Evolutionary conservation across 2,113 vertebrate genomes (phyloP), one percentile per base, ranked within the genome.

Genomic region (Propithecus coquereli): DNA sequence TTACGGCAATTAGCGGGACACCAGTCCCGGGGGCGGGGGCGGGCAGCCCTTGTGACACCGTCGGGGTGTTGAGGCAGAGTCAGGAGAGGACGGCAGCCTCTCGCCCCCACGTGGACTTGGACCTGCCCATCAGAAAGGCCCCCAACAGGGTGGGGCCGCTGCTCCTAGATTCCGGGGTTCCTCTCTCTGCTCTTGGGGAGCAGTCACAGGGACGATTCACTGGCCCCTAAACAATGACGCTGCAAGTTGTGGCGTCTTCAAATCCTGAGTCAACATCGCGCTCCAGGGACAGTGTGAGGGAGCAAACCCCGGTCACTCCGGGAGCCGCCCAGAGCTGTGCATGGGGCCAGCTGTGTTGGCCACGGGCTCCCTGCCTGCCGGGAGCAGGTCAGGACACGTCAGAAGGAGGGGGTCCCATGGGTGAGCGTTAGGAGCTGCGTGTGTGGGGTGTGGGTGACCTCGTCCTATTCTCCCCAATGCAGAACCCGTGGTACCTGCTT

Each of bases 141-240:
- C 57, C 63, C 22, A 5, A 6, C 6, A 11, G 54, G n/a, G 40
- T 2, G 23, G 54, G 22, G 5, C 0, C 6, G 54, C 8, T 5
- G 59, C 30, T 9, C 76, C 37, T 25, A 10, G 79, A 23, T 32
- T 8, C 27, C 3, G 17, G 54, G 57, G 63, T 27, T 37, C 68
- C 45, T 20, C 10, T 8, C 27, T 70, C 92, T 14, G 2, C 27
- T 37, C 40, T 2, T 5, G 30, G 16, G 40, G 25, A 47, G 18
- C 27, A 30, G 77, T 1, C 6, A 0, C 0, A 0, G 61, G 43
- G 5, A 13, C 0, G 12, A 34, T 20, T 18, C 8, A 3, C 8
- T 3, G 57, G 22, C 25, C 22, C 40, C 13, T 20, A 17, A 8
- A 20, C 4, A n/a, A 22, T 1, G 8, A 50, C 34, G 37, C 18